Evolutionary conservation across 2,113 vertebrate species (phyloP), one percentile per base, ranked within the genome.

Genomic region (Aphyosemion australe): DNA sequence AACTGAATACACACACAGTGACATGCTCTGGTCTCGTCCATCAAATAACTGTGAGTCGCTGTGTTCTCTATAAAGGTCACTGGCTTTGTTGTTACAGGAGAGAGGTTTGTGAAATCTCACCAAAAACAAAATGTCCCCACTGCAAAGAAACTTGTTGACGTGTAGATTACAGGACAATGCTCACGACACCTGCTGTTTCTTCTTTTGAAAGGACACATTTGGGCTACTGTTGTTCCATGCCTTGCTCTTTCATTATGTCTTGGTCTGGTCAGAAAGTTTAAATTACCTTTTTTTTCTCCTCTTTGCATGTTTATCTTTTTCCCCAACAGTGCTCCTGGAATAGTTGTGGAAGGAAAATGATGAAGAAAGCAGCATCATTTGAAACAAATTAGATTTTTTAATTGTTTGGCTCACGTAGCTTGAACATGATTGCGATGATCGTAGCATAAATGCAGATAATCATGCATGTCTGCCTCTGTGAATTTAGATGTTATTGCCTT

Each of bases 11-110:
- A 81, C 82, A 83, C 53, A 78, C 82, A 68, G 77, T 78, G 85
- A 84, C 84, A 85, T 69, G 79, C 61, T 12, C 77, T 55, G 65
- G 62, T 74, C 58, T 69, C n/a, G 63, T 58, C 64, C 79, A 74
- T 82, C 46, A 82, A 85, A 86, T 85, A 86, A 80, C 68, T 72
- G 61, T 57, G 67, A 79, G 61, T 26, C 42, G 65, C n/a, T n/a
- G 74, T 81, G 80, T 81, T 87, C 14, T 4, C 66, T 54, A 15
- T 6, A 87, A 85, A 80, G 78, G 76, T 78, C 84, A 71, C 50
- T 4, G 56, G 46, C 72, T 80, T 82, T 80, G 74, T 70, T 79
- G 57, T 76, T 71, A 19, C 47, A 26, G 14, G 26, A 20, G 19
- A 69, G 18, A 19, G 11, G 18, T 72, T 72, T 55, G 70, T 49